Percentiles rank a stretch among this genome's conserved stretches.
Evolutionary conservation across 2,888 invertebrate genomes (phyloP).

Genomic region (Campoletis raptor): DNA sequence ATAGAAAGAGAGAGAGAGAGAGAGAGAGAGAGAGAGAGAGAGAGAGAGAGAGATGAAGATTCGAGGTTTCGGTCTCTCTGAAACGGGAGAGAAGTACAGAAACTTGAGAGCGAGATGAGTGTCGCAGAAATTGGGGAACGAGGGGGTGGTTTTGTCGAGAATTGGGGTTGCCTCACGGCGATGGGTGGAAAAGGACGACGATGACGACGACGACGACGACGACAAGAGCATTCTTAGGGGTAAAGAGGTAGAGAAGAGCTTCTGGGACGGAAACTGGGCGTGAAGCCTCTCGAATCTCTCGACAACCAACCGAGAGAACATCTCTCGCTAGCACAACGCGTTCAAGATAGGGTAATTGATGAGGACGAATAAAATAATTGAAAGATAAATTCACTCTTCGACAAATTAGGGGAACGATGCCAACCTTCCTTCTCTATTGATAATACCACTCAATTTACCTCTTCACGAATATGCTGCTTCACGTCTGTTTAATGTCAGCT

Average conservation of each 20-base stretch:
- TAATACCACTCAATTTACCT: slow-evolving; percentile 68
- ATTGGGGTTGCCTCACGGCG: slow-evolving; percentile 61
- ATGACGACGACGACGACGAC: slow-evolving; percentile 31
- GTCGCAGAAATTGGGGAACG: slow-evolving; percentile 54
- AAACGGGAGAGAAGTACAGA: slow-evolving; percentile 53
- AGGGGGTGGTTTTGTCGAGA: slow-evolving; percentile 54
- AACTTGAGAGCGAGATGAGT: slow-evolving; percentile 51
- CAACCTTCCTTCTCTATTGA: slow-evolving; percentile 45
- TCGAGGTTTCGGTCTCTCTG: slow-evolving; percentile 52
- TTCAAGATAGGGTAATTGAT: slow-evolving; percentile 79
- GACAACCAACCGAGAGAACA: slow-evolving; percentile 64
- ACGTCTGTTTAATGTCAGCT: slow-evolving; percentile 21
- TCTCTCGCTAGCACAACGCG: slow-evolving; percentile 60
- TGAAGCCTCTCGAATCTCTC: slow-evolving; percentile 60
- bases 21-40: slow-evolving; percentile 67
- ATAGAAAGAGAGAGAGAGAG: slow-evolving; percentile 74
- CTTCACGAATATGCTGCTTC: slow-evolving; percentile 34
- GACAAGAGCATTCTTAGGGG: slow-evolving; percentile 58
- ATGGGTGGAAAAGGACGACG: slow-evolving; percentile 33
- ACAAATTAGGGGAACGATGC: slow-evolving; percentile 73
- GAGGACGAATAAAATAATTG: slow-evolving; percentile 82
- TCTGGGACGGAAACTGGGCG: slow-evolving; percentile 65
- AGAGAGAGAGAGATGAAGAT: slow-evolving; percentile 64
- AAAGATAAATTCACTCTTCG: slow-evolving; percentile 78
- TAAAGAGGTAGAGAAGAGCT: slow-evolving; percentile 61